phyloP scores from a whole-genome alignment of 2,113 vertebrate genomes.

The Orycteropus afer region DNA sequence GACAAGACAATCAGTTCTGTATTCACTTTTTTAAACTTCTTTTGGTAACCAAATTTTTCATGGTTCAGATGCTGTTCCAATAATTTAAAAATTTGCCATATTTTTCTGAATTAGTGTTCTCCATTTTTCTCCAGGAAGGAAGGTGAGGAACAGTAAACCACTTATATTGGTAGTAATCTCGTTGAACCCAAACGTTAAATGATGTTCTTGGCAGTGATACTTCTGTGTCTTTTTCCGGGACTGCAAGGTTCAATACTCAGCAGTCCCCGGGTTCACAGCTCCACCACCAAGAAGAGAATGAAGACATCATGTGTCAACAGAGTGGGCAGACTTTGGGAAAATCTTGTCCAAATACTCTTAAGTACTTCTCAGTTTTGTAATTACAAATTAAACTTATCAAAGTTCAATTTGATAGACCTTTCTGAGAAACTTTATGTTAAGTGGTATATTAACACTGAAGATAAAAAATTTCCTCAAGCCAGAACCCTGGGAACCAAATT shows the following conservation, averaged over 20 bases:
- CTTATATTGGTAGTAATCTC: background rate
- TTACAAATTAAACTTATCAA: background rate
- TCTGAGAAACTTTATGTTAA: background rate
- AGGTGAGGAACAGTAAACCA: background rate
- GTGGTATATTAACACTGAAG: background rate
- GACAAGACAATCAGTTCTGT: slow-evolving; percentile 70
- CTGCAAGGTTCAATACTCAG: background rate
- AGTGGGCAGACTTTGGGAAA: background rate
- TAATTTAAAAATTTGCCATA: slow-evolving; percentile 75
- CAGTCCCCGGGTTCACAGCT: background rate
- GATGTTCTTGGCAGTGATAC: background rate
- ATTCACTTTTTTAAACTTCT: slow-evolving; percentile 48
- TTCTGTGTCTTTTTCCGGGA: background rate
- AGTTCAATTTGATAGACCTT: slow-evolving; percentile 9
- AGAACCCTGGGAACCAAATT: background rate
- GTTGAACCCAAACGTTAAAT: background rate
- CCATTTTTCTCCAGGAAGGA: slow-evolving; percentile 70
- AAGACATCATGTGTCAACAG: background rate
- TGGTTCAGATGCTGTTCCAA: slow-evolving; percentile 78
- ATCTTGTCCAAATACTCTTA: background rate
- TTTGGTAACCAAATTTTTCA: slow-evolving; percentile 76
- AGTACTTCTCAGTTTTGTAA: background rate
- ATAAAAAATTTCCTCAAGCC: background rate
- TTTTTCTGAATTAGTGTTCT: slow-evolving; percentile 75
- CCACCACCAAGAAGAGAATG: background rate